Percentiles rank a stretch among this genome's conserved stretches.
Evolutionary conservation across 2,113 vertebrate genomes (phyloP).

Genomic region (Canis aureus): DNA sequence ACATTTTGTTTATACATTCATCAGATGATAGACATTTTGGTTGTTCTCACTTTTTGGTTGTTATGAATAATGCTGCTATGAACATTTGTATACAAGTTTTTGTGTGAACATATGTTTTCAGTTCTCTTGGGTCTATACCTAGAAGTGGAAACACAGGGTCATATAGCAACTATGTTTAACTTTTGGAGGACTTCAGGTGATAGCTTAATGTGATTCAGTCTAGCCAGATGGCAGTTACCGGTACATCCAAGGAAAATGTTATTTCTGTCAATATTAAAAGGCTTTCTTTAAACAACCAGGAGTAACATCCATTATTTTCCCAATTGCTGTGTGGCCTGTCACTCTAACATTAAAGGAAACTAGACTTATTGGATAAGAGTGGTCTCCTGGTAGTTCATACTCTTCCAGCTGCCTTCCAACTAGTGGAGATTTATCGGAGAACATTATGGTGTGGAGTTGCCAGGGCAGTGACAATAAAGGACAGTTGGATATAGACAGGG

Average conservation of each 20-base stretch:
- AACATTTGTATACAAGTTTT: not conserved
- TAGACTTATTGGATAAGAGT: not conserved
- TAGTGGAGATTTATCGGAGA: not conserved
- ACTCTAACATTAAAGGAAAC: not conserved
- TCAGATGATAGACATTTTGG: not conserved
- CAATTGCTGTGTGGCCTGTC: not conserved
- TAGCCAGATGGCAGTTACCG: not conserved
- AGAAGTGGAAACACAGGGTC: not conserved
- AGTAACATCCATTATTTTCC: not conserved
- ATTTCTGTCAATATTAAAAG: not conserved
- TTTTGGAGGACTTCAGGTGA: not conserved
- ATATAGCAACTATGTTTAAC: not conserved
- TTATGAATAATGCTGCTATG: not conserved
- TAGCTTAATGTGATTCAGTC: not conserved
- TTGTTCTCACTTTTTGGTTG: not conserved
- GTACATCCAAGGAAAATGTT: not conserved
- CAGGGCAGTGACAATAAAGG: not conserved
- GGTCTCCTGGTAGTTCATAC: not conserved
- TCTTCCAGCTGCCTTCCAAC: slow-evolving; percentile 5
- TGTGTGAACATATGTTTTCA: not conserved
- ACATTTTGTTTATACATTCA: not conserved
- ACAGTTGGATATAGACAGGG: not conserved
- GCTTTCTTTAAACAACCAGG: not conserved
- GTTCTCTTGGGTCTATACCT: not conserved
- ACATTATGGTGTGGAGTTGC: not conserved